Evolutionary conservation across 2,797 vertebrate species (phyloP).

Genomic region (Gallinago stenura): DNA sequence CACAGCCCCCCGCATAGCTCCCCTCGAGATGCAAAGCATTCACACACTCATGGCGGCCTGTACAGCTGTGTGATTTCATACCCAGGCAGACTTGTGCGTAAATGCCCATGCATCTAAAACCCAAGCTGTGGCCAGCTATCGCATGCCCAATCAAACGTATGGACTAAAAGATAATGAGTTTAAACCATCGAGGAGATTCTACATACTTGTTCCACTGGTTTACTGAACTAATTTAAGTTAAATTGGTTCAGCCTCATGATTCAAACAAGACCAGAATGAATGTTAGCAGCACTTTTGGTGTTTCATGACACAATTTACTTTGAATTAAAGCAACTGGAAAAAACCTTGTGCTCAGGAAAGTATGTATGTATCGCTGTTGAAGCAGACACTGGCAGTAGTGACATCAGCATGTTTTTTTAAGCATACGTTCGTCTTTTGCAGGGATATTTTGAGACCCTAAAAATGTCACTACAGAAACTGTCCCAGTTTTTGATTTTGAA

Average conservation of each 20-base stretch:
- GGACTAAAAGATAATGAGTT: background rate
- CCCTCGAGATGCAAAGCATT: fast-evolving
- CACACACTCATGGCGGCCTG: fast-evolving
- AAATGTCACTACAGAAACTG: conserved; percentile 69
- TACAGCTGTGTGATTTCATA: background rate
- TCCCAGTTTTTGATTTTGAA: conserved; percentile 72
- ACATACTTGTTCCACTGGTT: background rate
- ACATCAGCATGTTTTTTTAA: conserved; percentile 74
- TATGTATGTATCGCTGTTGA: background rate
- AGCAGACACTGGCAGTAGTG: conserved; percentile 63
- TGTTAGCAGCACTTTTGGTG: conserved; percentile 32
- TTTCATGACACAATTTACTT: conserved; percentile 56
- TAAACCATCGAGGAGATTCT: background rate
- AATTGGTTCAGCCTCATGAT: background rate
- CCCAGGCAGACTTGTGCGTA: background rate
- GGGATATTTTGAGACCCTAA: conserved; percentile 70
- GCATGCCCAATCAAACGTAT: fast-evolving
- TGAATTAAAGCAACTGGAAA: conserved; percentile 57
- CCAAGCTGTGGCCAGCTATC: background rate
- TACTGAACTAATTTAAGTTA: conserved; percentile 1
- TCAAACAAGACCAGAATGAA: background rate
- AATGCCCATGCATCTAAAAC: background rate
- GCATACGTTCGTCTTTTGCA: conserved; percentile 66
- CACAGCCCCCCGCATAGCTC: fast-evolving
- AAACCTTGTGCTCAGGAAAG: conserved; percentile 21